These are phyloP conservation scores for Henricia sp. DNA, from an alignment of 53 echinoderm and acorn worm genomes.

Conservation along the genomic window DNA sequence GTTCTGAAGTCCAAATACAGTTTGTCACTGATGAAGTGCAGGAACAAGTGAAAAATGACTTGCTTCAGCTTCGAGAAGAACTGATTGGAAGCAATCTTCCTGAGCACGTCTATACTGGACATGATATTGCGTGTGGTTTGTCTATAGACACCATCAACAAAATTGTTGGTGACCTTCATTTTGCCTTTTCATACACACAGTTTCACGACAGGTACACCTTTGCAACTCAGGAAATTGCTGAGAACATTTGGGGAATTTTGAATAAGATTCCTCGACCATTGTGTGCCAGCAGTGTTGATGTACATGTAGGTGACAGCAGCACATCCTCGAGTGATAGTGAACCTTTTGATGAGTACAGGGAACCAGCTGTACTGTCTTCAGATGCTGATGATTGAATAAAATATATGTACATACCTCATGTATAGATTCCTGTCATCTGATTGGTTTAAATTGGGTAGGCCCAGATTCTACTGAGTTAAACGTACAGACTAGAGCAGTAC, in stretches of 20 bases:
- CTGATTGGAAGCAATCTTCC: not conserved
- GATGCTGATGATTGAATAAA: no score
- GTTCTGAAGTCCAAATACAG: not conserved
- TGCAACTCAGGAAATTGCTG: not conserved
- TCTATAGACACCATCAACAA: not conserved
- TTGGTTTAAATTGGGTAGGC: no score
- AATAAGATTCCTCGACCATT: not conserved
- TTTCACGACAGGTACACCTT: not conserved
- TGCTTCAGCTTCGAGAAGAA: constrained; percentile 4
- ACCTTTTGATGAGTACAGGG: not conserved
- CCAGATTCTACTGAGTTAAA: no score
- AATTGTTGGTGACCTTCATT: constrained; percentile 10
- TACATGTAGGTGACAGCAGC: not conserved
- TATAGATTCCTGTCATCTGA: no score
- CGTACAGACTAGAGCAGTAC: no score
- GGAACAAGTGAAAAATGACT: not conserved
- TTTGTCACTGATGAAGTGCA: not conserved
- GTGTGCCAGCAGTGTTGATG: constrained; percentile 4
- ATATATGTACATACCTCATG: no score
- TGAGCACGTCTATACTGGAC: constrained; percentile 11
- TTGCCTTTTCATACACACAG: not conserved
- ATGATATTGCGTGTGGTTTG: constrained; percentile 22
- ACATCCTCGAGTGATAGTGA: not conserved
- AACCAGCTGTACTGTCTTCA: not conserved
- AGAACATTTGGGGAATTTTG: not conserved